Percentiles rank a stretch among this genome's conserved stretches.
phyloP scores from a whole-genome alignment of 2,797 vertebrate genomes.

The Cygnus olor region DNA sequence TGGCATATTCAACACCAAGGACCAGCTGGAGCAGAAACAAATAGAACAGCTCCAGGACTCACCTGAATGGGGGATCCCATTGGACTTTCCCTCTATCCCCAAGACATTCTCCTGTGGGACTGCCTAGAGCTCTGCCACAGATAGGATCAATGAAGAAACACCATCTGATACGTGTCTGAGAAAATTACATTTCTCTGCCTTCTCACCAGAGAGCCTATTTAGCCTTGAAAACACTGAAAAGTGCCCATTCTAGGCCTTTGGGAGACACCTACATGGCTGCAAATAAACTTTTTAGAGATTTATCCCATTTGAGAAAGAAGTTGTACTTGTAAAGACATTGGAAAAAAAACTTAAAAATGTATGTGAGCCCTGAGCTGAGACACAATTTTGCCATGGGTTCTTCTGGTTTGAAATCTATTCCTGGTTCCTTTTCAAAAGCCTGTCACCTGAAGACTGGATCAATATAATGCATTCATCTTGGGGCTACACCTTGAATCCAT shows the following conservation, averaged over 20 bases:
- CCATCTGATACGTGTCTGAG: not conserved
- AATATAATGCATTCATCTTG: not conserved
- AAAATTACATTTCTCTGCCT: not conserved
- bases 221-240: not conserved
- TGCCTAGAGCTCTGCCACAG: not conserved
- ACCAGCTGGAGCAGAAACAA: not conserved
- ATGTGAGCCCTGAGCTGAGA: not conserved
- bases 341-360: not conserved
- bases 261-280: not conserved
- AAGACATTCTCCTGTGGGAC: not conserved
- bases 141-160: not conserved
- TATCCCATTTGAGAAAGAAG: not conserved
- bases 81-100: not conserved
- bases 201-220: not conserved
- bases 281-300: not conserved
- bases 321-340: not conserved
- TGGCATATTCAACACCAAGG: not conserved
- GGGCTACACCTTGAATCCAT: not conserved
- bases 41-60: not conserved
- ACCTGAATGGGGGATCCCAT: not conserved
- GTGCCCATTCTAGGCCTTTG: not conserved
- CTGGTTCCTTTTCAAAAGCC: not conserved
- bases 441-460: not conserved
- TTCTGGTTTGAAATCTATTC: not conserved
- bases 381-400: not conserved